Conservation (phyloP, 1,140 invertebrate species). For the Lepidurus packardi region DNA sequence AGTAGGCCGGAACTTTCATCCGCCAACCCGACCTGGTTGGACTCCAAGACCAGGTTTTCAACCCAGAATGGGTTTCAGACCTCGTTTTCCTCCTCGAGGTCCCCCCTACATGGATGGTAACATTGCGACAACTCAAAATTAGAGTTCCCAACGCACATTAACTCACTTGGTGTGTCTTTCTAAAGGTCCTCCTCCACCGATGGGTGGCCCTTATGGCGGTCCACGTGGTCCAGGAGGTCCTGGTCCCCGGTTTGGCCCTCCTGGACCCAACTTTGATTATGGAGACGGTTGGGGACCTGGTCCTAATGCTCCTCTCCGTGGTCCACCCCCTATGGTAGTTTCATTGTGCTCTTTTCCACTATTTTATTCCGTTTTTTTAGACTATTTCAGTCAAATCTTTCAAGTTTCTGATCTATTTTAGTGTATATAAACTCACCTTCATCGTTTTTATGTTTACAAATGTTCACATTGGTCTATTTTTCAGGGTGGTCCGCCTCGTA, state of each 20-base stretch:
- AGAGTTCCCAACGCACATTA: background rate
- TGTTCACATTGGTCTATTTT: background rate
- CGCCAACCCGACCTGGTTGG: background rate
- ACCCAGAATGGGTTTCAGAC: background rate
- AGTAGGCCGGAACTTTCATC: background rate
- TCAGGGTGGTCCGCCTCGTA: background rate
- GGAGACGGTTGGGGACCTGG: background rate
- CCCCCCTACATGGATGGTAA: background rate
- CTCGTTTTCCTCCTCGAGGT: background rate
- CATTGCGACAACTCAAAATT: background rate
- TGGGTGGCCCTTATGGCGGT: background rate
- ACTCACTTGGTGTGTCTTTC: background rate
- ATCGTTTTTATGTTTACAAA: background rate
- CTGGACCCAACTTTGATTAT: background rate
- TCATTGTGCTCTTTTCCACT: background rate
- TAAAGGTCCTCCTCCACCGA: background rate
- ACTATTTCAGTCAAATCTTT: background rate
- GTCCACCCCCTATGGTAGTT: background rate
- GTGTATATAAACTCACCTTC: background rate
- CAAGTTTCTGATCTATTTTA: no score
- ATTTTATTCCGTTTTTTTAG: background rate
- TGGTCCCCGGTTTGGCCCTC: background rate
- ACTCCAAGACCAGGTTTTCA: slow-evolving; percentile 9
- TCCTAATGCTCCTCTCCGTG: background rate
- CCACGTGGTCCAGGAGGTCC: slow-evolving; percentile 19